A percentile compares a stretch with the other conserved stretches of the same genome.
These are phyloP conservation scores for Argyresthia albistria DNA, from an alignment of 2,888 invertebrate species.

Conservation along the genomic window DNA sequence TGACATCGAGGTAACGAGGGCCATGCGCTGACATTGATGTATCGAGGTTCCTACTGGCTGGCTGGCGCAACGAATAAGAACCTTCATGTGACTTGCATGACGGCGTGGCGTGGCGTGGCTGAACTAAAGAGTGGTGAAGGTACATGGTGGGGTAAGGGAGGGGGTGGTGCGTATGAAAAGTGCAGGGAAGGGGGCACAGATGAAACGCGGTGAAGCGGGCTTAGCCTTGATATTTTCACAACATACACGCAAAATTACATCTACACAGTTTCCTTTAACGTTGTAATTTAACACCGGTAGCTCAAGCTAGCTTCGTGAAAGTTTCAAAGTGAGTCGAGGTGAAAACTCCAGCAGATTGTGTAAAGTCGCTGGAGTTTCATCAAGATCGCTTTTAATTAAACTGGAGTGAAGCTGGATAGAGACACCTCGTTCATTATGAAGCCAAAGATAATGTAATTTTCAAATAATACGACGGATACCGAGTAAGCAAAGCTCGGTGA, in stretches of 20 bases:
- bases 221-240: constrained; percentile 18
- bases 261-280: too few species aligned
- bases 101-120: constrained; percentile 21
- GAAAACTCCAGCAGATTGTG: too few species aligned
- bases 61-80: constrained; percentile 24
- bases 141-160: constrained; percentile 1
- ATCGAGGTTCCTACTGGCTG: constrained; percentile 14
- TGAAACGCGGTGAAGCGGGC: constrained; percentile 55
- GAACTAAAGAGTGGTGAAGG: constrained; percentile 46
- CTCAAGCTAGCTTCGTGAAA: too few species aligned
- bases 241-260: background rate
- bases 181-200: constrained; percentile 22
- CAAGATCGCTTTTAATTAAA: too few species aligned
- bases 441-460: too few species aligned
- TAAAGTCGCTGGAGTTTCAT: too few species aligned
- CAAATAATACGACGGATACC: too few species aligned
- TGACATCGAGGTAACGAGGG: constrained; percentile 40
- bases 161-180: constrained; percentile 25
- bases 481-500: too few species aligned
- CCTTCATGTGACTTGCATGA: constrained; percentile 20
- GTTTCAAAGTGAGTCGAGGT: too few species aligned
- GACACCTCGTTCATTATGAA: too few species aligned
- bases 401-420: too few species aligned
- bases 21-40: constrained; percentile 44
- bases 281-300: too few species aligned